Conservation (phyloP, 2,888 invertebrate species). For the Anoplius nigerrimus region DNA sequence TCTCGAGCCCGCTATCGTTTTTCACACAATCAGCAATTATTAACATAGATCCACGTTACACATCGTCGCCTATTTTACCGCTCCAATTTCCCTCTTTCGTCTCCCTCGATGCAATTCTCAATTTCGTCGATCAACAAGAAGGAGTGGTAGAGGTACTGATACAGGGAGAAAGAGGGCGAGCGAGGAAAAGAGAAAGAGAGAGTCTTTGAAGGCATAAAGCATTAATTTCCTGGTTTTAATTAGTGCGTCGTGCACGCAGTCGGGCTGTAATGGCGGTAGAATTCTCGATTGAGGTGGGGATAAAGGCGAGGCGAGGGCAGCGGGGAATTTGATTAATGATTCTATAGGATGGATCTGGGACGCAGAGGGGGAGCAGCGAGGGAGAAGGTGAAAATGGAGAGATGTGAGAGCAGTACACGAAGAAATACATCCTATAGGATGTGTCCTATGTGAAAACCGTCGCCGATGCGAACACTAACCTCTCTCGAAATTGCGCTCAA, state of each 20-base stretch:
- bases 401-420: constrained; percentile 44
- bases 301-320: constrained; percentile 52
- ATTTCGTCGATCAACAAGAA: too few species aligned
- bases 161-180: background rate
- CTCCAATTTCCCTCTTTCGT: too few species aligned
- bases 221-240: constrained; percentile 75
- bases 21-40: too few species aligned
- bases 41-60: too few species aligned
- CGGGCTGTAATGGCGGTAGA: constrained; percentile 68
- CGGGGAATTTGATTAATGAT: constrained; percentile 74
- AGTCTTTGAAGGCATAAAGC: constrained; percentile 58
- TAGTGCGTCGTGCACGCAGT: constrained; percentile 70
- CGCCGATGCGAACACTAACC: constrained; percentile 55
- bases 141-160: too few species aligned
- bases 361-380: constrained; percentile 44
- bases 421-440: constrained; percentile 69
- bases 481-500: background rate
- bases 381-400: constrained; percentile 39
- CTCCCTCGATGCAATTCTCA: too few species aligned
- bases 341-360: constrained; percentile 61
- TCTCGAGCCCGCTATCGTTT: too few species aligned
- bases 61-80: too few species aligned
- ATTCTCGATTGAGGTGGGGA: constrained; percentile 50
- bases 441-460: constrained; percentile 42
- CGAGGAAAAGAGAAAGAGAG: constrained; percentile 49